Base-by-base conservation (phyloP, 2,797 vertebrate genomes). In the Etheostoma nigrum region DNA sequence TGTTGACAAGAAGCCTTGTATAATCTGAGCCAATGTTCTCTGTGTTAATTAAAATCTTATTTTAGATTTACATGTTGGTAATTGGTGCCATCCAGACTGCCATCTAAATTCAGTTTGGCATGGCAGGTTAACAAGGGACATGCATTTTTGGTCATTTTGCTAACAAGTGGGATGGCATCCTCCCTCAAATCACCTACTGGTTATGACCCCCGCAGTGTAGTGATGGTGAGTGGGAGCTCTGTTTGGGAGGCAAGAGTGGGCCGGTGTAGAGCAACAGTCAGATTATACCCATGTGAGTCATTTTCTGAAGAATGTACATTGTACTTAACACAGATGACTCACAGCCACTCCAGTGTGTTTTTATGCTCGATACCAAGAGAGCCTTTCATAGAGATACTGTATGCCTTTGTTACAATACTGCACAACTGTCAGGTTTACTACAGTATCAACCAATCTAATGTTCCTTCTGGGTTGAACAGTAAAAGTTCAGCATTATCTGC, bases 321-420 rank as follows among this genome's bases (percentile, higher is more conserved):
- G 78, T 82, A 73, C 86, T 88, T 90, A 79, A 76, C 83, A 72
- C 67, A 70, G 67, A 81, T 89, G 89, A 91, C 67, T 87, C 87
- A 85, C 67, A 80, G 69, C 62, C 72, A 75, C 68, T 78, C 49
- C 54, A 48, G 74, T 79, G 82, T 88, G 81, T 84, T 92, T 90
- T 91, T 84, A 89, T 86, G 75, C 74, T 62, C 36, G 40, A 79
- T 61, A 71, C 79, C 82, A 30, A 71, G 82, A 88, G 90, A 76
- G 87, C 74, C 68, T 83, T 88, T 76, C 72, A 58, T 21, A 8
- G 40, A 57, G 77, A 59, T 45, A 55, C 72, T 57, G 76, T 72
- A 67, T 40, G 55, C 78, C 77, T 84, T 48, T 60, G 49, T 58
- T 54, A 74, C 74, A 75, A 49, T 11, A 11, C 49, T 15, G 54